phyloP scores from a whole-genome alignment of 1,140 invertebrate species.

The Cherax quadricarinatus region DNA sequence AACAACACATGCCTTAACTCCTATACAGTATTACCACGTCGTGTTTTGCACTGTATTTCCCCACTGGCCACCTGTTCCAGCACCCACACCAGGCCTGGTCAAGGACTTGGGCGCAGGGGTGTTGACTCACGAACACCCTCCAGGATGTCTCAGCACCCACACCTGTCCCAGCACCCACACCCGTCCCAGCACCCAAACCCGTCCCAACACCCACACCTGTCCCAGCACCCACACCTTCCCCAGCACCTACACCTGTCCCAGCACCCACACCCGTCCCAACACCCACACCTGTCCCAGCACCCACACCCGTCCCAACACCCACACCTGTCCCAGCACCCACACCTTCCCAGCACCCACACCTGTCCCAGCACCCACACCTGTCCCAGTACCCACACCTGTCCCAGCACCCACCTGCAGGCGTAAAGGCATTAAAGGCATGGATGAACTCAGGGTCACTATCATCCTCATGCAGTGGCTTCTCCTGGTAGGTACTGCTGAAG shows the following conservation, averaged over 20 bases:
- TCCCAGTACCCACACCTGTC: background rate
- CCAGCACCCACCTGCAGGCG: slow-evolving; percentile 68
- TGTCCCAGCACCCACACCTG: background rate
- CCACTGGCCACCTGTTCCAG: background rate
- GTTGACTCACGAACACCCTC: too few relatives aligned
- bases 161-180: slow-evolving; percentile 28
- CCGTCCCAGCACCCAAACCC: background rate
- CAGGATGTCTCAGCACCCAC: background rate
- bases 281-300: background rate
- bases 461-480: slow-evolving; percentile 42
- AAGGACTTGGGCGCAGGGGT: too few relatives aligned
- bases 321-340: background rate
- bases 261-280: background rate
- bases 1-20: too few relatives aligned
- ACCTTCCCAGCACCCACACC: background rate
- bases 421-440: slow-evolving; percentile 73
- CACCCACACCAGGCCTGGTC: background rate
- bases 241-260: too few relatives aligned
- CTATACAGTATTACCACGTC: too few relatives aligned
- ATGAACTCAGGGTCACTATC: slow-evolving; percentile 65
- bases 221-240: background rate
- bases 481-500: slow-evolving; percentile 64
- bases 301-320: background rate
- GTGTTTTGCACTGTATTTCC: too few relatives aligned
- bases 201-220: too few relatives aligned